Conservation (phyloP, 2,113 vertebrate species). For the Mesocricetus auratus region DNA sequence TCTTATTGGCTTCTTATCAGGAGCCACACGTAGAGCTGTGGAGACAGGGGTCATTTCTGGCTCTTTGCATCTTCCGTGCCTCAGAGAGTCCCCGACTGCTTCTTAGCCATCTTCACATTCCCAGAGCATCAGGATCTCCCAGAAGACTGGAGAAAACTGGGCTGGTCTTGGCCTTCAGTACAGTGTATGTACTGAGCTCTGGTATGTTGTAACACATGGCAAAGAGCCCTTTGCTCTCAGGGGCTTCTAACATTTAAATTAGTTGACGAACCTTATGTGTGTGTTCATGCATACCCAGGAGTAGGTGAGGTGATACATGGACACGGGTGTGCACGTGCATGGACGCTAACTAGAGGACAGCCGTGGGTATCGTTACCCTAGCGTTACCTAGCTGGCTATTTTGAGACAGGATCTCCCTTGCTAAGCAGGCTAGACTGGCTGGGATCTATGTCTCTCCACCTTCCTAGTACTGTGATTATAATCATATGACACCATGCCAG, state of each 20-base stretch:
- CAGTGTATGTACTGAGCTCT: too few relatives aligned
- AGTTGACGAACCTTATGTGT: neutral
- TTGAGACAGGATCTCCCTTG: neutral
- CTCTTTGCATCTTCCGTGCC: neutral
- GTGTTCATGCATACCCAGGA: neutral
- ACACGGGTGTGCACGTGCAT: neutral
- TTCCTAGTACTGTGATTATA: neutral
- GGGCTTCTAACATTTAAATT: neutral
- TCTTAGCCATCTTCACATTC: too few relatives aligned
- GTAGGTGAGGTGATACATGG: rapidly evolving
- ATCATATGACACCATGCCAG: too few relatives aligned
- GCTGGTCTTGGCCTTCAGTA: neutral
- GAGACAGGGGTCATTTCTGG: neutral
- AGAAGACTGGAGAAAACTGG: neutral
- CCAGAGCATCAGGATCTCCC: neutral
- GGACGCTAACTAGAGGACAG: neutral
- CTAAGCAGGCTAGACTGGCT: neutral
- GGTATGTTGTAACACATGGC: neutral
- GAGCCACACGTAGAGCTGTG: neutral
- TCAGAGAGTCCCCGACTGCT: neutral
- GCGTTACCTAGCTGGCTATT: neutral
- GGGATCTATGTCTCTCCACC: neutral
- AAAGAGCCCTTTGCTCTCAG: neutral
- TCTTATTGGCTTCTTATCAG: neutral
- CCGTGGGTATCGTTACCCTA: neutral